These are phyloP conservation scores for Cerastis rubricosa DNA, from an alignment of 2,888 invertebrate genomes.

Conservation along the genomic window DNA sequence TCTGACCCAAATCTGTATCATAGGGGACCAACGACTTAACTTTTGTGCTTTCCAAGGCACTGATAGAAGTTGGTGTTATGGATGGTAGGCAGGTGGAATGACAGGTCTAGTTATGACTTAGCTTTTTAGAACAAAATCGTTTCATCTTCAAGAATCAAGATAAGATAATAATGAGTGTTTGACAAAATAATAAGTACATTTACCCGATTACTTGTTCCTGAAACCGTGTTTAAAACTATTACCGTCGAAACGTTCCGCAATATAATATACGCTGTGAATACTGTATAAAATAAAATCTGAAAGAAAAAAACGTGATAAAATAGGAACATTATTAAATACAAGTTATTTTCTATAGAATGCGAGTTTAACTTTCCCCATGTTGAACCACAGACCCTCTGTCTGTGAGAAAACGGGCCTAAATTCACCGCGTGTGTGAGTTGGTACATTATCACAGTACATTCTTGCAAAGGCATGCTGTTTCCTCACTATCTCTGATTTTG, in stretches of 20 bases:
- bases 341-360: background rate
- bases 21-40: background rate
- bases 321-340: background rate
- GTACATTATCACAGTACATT: too few species aligned
- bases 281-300: conserved; percentile 21
- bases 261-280: conserved; percentile 5
- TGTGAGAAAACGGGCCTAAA: too few species aligned
- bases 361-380: too few species aligned
- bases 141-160: background rate
- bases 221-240: background rate
- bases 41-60: background rate
- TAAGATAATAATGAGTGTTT: background rate
- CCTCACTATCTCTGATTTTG: too few species aligned
- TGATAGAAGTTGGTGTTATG: background rate
- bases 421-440: too few species aligned
- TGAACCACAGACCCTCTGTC: too few species aligned
- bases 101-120: background rate
- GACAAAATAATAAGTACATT: background rate
- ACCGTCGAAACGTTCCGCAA: conserved; percentile 1
- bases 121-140: background rate
- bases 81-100: background rate
- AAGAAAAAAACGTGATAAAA: background rate
- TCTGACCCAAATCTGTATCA: background rate
- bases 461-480: too few species aligned
- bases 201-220: background rate